Evolutionary conservation across 2,797 vertebrate species (phyloP).

Genomic region (Brotula barbata): DNA sequence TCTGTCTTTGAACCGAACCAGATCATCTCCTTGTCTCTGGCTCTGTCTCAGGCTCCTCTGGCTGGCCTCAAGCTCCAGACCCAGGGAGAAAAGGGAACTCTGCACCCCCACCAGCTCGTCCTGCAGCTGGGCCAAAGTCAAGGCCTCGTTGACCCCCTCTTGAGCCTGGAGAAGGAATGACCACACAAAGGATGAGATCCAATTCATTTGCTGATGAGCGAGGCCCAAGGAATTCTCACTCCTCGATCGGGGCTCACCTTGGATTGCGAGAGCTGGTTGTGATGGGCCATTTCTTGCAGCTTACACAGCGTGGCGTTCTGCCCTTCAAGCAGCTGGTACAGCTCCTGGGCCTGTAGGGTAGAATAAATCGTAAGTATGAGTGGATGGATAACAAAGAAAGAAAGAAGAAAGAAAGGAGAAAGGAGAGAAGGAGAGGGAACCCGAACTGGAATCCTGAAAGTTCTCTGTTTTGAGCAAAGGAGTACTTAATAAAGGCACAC

Average conservation of each 20-base stretch:
- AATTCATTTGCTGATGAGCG: too few relatives aligned
- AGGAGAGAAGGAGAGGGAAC: too few relatives aligned
- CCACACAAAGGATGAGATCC: not conserved
- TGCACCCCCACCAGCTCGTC: slow-evolving; percentile 85
- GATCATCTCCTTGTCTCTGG: slow-evolving; percentile 84
- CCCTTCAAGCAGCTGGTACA: slow-evolving; percentile 88
- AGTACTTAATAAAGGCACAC: too few relatives aligned
- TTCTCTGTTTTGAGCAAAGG: too few relatives aligned
- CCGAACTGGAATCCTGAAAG: too few relatives aligned
- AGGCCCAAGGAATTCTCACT: too few relatives aligned
- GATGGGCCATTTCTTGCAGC: slow-evolving; percentile 87
- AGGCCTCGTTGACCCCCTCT: slow-evolving; percentile 64
- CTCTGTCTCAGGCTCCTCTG: slow-evolving; percentile 83
- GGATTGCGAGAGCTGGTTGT: slow-evolving; percentile 82
- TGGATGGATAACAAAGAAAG: slow-evolving; percentile 1
- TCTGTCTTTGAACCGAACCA: slow-evolving; percentile 77
- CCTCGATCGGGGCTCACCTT: slow-evolving; percentile 74
- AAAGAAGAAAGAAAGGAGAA: too few relatives aligned
- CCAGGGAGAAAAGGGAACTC: slow-evolving; percentile 86
- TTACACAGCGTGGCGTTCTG: slow-evolving; percentile 90
- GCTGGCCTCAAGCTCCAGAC: slow-evolving; percentile 87
- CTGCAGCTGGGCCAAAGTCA: slow-evolving; percentile 77
- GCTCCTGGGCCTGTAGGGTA: slow-evolving; percentile 83
- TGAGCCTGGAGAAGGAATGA: slow-evolving; percentile 66
- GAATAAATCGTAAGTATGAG: slow-evolving; percentile 6